Base-by-base conservation (phyloP, 2,888 invertebrate species). In the Heliconius erato region DNA sequence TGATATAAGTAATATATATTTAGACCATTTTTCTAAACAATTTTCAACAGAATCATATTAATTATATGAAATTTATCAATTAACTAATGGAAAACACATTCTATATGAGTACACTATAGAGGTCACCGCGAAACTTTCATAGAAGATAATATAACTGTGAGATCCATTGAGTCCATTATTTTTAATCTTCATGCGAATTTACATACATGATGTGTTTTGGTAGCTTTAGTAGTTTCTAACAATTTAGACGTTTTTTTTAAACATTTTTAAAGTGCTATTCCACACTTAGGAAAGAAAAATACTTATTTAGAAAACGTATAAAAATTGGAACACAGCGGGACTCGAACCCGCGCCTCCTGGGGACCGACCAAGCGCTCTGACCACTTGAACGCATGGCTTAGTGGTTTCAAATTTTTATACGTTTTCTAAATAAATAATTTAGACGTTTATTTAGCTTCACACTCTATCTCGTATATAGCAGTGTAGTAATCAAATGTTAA, bases 71-170 rank as follows among this genome's bases (percentile, higher is more conserved):
- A 49, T 19, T 28, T 49, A 54, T 12, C 59, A 35, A 40, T 76
- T 76, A 63, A 76, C 40, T 76, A 76, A 63, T 63, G 35, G n/a
- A 44, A 72, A 26, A 44, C 26, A 72, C 26, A 44, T 3, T 40
- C 12, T 4, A 63, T 63, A n/a, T 40, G n/a, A 23, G 9, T 9
- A 6, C 54, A 54, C 76, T 40, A 63, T 63, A 35, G 59, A n/a
- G 63, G 76, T 76, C 76, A 76, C n/a, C 59, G 35, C 63, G n/a
- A 74, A 76, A 76, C 76, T 76, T 76, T 63, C 63, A 40, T 26
- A 63, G 32, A 63, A 16, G n/a, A 35, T 35, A 76, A 63, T 59
- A 7, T 76, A 35, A 76, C 59, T 76, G 76, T 63, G 76, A 63
- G 76, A 76, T 26, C 35, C 40, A 76, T 63, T 63, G 63, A 63